These are phyloP conservation scores for Auanema sp. DNA, from an alignment of 2,888 invertebrate genomes.

Conservation along the genomic window DNA sequence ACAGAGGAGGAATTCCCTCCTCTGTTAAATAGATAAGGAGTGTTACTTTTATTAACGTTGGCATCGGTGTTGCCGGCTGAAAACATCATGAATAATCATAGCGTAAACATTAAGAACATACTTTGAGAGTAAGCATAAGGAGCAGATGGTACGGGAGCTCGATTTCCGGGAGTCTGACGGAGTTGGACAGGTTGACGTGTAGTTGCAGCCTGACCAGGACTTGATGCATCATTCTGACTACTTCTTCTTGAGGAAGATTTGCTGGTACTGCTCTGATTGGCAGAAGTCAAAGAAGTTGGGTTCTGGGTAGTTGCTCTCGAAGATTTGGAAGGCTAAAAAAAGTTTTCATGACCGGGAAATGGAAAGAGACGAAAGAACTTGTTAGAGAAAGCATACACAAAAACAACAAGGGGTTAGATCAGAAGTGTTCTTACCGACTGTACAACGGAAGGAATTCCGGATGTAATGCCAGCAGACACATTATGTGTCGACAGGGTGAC, in stretches of 20 bases:
- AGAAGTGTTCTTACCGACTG: constrained; percentile 23
- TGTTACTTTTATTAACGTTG: neutral
- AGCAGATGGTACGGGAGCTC: neutral
- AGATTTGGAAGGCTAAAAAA: constrained; percentile 42
- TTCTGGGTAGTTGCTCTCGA: constrained; percentile 22
- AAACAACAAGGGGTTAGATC: constrained; percentile 7
- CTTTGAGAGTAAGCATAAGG: neutral
- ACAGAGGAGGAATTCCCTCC: constrained; percentile 21
- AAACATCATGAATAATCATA: neutral
- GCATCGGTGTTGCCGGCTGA: neutral
- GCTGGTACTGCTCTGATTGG: constrained; percentile 16
- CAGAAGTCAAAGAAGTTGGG: constrained; percentile 25
- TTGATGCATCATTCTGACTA: constrained; percentile 35
- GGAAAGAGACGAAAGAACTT: neutral
- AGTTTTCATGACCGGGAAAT: neutral
- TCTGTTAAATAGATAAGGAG: constrained; percentile 14
- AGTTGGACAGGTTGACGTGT: constrained; percentile 7
- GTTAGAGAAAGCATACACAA: constrained; percentile 6
- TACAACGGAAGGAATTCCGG: constrained; percentile 26
- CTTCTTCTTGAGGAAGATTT: constrained; percentile 27
- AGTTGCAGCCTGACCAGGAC: constrained; percentile 40
- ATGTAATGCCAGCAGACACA: constrained; percentile 23
- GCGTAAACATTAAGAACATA: neutral
- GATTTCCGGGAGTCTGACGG: neutral
- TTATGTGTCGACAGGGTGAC: constrained; percentile 44